Base-by-base conservation (phyloP, 2,888 invertebrate species). In the Drosophila ochracea region DNA sequence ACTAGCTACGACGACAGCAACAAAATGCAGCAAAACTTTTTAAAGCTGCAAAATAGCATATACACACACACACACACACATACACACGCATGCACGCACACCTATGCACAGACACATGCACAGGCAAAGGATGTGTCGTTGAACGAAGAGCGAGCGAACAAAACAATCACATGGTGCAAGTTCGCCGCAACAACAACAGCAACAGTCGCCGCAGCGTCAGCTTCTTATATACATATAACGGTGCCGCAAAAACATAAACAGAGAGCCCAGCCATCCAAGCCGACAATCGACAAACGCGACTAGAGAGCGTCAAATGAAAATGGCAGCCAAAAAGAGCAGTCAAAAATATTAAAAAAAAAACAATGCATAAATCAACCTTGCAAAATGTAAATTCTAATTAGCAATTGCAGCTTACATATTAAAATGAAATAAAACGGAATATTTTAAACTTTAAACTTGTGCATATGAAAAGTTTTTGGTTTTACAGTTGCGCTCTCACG, bases 221-320 rank as follows among this genome's bases (percentile, higher is more conserved):
- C 68, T 55, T 63, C 73, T 28, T 57, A 37, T 55, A 76, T 76
- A 72, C 67, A 68, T 53, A 75, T 86, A 83, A 75, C 73, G 78
- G 68, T 76, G 84, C 81, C 84, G 80, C 81, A 89, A 88, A 90
- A 90, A 90, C 80, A 90, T 91, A 91, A 91, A 91, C 91, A 91
- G 91, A 91, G 91, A 85, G 89, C 66, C 73, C 7, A 58, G 25
- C 30, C 31, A 53, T 10, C 59, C 61, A 76, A 63, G 74, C 68
- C 66, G 70, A 68, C 68, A 68, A 52, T 65, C 66, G 70, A 59
- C 68, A 62, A 52, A 35, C 25, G 58, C 70, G 43, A 53, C 19
- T 39, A 76, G 72, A 75, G 79, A 73, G 76, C 69, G 59, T 60
- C 35, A 43, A 31, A 53, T 21, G 13, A 41, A 78, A 52, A 63